These are phyloP conservation scores for Notarius lentiginosus DNA, from an alignment of 2,113 vertebrate species.

Conservation along the genomic window DNA sequence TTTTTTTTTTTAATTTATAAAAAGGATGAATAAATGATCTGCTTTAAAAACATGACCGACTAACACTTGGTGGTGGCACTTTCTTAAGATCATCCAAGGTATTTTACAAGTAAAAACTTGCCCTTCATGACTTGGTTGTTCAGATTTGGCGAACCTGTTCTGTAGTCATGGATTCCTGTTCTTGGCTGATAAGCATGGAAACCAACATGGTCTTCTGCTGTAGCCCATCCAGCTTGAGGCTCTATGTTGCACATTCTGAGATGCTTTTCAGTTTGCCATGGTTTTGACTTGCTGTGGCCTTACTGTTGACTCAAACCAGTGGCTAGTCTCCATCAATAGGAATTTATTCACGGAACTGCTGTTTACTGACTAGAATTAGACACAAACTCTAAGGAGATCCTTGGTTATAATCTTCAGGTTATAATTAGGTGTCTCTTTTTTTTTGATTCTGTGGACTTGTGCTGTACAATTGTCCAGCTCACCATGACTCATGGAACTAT, in stretches of 20 bases:
- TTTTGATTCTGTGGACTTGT: not conserved
- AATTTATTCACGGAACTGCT: not conserved
- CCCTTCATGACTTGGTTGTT: too few species aligned
- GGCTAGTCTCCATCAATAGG: not conserved
- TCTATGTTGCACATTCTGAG: not conserved
- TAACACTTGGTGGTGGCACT: too few species aligned
- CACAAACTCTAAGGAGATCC: not conserved
- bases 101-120: too few species aligned
- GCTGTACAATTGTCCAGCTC: not conserved
- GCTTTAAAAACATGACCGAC: too few species aligned
- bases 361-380: not conserved
- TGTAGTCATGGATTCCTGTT: not conserved
- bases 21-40: too few species aligned
- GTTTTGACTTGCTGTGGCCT: not conserved
- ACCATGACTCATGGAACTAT: not conserved
- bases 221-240: not conserved
- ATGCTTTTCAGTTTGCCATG: not conserved
- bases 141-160: not conserved
- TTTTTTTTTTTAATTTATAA: not conserved
- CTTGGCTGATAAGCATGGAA: not conserved
- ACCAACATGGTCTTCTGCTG: not conserved
- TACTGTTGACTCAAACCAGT: not conserved
- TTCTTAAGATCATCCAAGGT: too few species aligned
- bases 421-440: not conserved
- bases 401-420: not conserved